Base-by-base conservation (phyloP, 92 coral and sea anemone species). In the Heteractis magnifica region DNA sequence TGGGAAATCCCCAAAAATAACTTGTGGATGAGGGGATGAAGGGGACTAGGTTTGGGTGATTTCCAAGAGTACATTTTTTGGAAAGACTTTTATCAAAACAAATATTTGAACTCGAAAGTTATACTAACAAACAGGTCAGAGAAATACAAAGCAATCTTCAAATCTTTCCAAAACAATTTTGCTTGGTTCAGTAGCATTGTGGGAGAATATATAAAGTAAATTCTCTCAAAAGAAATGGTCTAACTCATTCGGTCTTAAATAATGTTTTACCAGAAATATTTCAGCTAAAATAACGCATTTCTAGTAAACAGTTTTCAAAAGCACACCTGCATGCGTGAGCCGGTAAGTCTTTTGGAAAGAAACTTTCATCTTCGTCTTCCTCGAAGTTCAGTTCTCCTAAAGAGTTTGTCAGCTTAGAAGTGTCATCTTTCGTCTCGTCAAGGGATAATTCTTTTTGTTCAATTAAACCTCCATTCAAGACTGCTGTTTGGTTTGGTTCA, bases 311-410 rank as follows among this genome's bases (percentile, higher is more conserved):
- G 73, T 68, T 75, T 49, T 53, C 80, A 52, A 51, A 81, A 82
- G 51, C 94, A 75, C 95, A 97, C 99, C 98, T 97, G 99, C 99
- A 97, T 80, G 99, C 99, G 85, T 90, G 95, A 78, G 92, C 90
- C 73, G 99, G 99, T 41, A 97, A 90, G 84, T 97, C 99, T 89
- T 97, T 97, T 48, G 94, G 90, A 90, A 94, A 97, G 87, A 88
- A 97, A 80, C 94, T 88, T 81, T 97, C 98, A 52, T 97, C 99
- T 78, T 97, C 99, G 23, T 97, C 99, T 79, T 97, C 99, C 58
- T 97, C 99, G 68, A 97, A 97, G 87, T 97, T 97, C 50, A 97
- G 86, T 87, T 97, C 99, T 73, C 99, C 99, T 26, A 97, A 81
- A 51, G 99, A 92, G 84, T 97, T 97, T 77, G 89, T 90, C 71